Evolutionary conservation across 2,113 vertebrate genomes (phyloP), one percentile per base, ranked within the genome.

Genomic region (Chloropsis hardwickii): DNA sequence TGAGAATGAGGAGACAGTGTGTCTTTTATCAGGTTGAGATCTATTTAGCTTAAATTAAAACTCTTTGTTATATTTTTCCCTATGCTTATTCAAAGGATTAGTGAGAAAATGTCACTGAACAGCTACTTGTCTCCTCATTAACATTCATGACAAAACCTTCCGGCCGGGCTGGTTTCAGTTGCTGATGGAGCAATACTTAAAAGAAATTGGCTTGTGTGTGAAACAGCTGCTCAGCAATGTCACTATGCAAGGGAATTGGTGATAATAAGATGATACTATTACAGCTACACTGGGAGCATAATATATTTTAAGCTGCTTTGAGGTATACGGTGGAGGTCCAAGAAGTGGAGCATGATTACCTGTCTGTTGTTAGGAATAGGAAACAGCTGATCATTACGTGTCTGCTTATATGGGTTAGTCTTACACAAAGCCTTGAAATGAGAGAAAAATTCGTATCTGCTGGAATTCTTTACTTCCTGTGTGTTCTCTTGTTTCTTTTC

Each of bases 101-200:
- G 91, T 81, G 67, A 96, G 64, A 69, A 95, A 96, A 94, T 86
- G 64, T 94, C 92, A 96, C 72, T 42, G 92, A 97, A 88, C 62
- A 92, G 83, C 86, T 88, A 93, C 85, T 95, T 74, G 73, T 89
- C 84, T 95, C 76, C 94, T 97, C 84, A 97, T 98, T 98, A 97
- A 97, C 92, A 98, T 98, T 97, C 96, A 96, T 50, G 79, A 94
- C 81, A 96, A 96, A 94, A 95, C 80, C 91, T 97, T 96, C 83
- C 20, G 61, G 83, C 96, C 71, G 22, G 82, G 78, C 92, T 97
- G 96, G 80, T 95, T 98, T 96, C 53, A 6, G 83, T 44, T 91
- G 97, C 92, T 96, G 95, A 98, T 97, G 86, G 92, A 98, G 97
- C 88, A 97, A 97, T 97, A 96, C 86, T 97, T 97, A 93, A 96